Conservation (phyloP, 92 coral and sea anemone species). For the Hydrozoanthus gracilis region DNA sequence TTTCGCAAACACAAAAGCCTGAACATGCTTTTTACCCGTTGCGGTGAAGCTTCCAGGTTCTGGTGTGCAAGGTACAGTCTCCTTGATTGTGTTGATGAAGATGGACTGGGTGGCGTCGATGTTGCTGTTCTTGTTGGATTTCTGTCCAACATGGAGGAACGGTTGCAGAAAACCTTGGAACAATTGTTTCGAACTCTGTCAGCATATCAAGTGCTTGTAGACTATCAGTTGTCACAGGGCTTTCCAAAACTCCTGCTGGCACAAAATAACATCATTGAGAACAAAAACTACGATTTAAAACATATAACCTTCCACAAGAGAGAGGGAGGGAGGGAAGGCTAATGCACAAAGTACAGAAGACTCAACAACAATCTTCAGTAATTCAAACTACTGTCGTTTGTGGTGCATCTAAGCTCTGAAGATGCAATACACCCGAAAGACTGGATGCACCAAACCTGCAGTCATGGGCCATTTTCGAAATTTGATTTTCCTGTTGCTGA, state of each 20-base stretch:
- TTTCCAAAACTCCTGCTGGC: constrained; percentile 55
- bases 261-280: not conserved
- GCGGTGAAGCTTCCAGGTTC: constrained; percentile 91
- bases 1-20: not conserved
- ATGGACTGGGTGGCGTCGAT: constrained; percentile 88
- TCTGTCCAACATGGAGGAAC: constrained; percentile 97
- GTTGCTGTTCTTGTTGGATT: constrained; percentile 96
- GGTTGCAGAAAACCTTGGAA: constrained; percentile 89
- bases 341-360: no score
- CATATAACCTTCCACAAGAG: no score
- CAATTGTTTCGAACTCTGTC: constrained; percentile 92
- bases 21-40: constrained; percentile 64
- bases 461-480: no score
- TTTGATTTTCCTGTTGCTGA: not conserved
- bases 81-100: constrained; percentile 90
- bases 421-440: no score
- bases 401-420: no score
- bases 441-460: no score
- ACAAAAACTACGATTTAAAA: no score
- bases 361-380: no score
- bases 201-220: constrained; percentile 73
- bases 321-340: no score
- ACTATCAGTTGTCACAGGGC: constrained; percentile 60
- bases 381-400: no score
- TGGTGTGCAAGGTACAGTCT: constrained; percentile 89